Conservation (phyloP, 35 echinoderm and acorn worm species). For the Lytechinus pictus region DNA sequence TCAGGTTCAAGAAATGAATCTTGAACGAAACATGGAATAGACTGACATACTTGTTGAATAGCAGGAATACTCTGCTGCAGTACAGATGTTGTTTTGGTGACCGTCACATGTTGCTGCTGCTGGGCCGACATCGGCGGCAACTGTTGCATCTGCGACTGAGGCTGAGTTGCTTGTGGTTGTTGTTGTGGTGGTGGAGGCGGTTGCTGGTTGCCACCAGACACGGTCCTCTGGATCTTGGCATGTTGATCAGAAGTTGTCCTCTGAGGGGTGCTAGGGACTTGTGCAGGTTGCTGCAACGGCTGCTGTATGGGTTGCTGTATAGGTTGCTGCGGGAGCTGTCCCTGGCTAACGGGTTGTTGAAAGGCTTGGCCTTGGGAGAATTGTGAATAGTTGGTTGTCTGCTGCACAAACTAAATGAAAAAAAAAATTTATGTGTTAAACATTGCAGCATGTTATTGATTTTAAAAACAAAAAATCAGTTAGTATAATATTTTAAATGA, state of each 20-base stretch:
- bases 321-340: constrained; percentile 39
- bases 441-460: too few species aligned
- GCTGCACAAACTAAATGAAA: constrained; percentile 25
- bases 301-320: constrained; percentile 43
- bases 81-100: background rate
- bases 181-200: background rate
- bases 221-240: constrained; percentile 27
- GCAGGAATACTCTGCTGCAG: background rate
- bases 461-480: too few species aligned
- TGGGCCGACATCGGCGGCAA: background rate
- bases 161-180: background rate
- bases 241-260: constrained; percentile 39
- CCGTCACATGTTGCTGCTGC: background rate
- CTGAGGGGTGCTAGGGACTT: constrained; percentile 32
- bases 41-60: background rate
- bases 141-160: background rate
- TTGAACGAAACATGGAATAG: background rate
- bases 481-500: too few species aligned
- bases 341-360: constrained; percentile 32
- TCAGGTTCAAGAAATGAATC: too few species aligned
- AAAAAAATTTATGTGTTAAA: background rate
- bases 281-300: constrained; percentile 45
- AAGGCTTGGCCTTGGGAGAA: constrained; percentile 37
- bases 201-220: constrained; percentile 7
- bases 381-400: constrained; percentile 20